Evolutionary conservation across 2,888 invertebrate species (phyloP).

Genomic region (Scrobipalpa atriplicella): DNA sequence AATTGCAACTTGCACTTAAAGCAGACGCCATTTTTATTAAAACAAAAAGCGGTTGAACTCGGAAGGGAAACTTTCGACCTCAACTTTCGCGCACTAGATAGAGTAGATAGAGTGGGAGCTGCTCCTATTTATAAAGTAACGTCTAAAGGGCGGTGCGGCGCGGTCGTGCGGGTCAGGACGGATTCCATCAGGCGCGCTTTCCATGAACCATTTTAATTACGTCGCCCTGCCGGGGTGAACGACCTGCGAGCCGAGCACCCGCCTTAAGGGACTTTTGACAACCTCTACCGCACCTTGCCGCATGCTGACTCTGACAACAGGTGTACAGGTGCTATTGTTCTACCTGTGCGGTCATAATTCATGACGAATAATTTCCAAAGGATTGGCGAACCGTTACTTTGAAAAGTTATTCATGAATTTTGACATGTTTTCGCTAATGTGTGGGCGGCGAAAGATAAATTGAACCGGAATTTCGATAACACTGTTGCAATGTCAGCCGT

Average conservation of each 20-base stretch:
- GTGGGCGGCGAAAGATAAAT: conserved; percentile 5
- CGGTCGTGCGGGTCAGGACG: conserved; percentile 76
- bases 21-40: background rate
- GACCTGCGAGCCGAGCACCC: conserved; percentile 15
- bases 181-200: conserved; percentile 78
- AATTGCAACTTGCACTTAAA: background rate
- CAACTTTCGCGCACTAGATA: conserved; percentile 22
- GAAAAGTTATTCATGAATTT: conserved; percentile 18
- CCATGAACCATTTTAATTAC: conserved; percentile 83
- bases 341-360: conserved; percentile 26
- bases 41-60: conserved; percentile 18
- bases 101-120: conserved; percentile 28
- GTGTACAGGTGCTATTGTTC: conserved; percentile 51
- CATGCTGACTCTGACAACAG: conserved; percentile 47
- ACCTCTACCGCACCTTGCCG: conserved; percentile 34
- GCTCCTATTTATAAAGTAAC: conserved; percentile 76
- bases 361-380: conserved; percentile 11
- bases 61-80: conserved; percentile 20
- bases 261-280: conserved; percentile 58
- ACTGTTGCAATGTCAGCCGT: background rate
- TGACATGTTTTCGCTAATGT: conserved; percentile 12
- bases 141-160: conserved; percentile 69
- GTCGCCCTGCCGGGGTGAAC: conserved; percentile 54
- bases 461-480: conserved; percentile 15
- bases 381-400: conserved; percentile 17